These are phyloP conservation scores for Brachypalpus laphriformis DNA, from an alignment of 2,888 invertebrate species.

Conservation along the genomic window DNA sequence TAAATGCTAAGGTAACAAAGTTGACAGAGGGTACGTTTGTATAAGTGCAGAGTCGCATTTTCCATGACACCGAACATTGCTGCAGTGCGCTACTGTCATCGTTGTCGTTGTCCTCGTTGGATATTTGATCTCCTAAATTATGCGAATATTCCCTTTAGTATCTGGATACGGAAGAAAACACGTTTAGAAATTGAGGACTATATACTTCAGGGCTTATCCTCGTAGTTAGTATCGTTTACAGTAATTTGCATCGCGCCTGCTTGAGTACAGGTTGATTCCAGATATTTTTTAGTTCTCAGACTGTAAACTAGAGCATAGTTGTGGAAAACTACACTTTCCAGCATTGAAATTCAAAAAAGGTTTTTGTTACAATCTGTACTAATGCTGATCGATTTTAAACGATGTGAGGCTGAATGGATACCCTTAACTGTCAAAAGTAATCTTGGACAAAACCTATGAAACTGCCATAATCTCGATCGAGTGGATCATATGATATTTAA, in stretches of 20 bases:
- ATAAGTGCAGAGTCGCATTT: background rate
- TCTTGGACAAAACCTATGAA: no score
- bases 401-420: no score
- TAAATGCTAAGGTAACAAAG: background rate
- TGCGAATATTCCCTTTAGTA: background rate
- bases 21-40: background rate
- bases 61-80: background rate
- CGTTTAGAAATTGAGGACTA: slow-evolving; percentile 6
- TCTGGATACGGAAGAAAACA: background rate
- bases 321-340: no score
- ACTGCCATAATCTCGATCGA: no score
- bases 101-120: background rate
- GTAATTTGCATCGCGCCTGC: background rate
- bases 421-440: no score
- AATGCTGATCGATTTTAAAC: no score
- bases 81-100: background rate
- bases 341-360: no score
- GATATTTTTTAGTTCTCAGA: no score
- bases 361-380: no score
- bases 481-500: no score
- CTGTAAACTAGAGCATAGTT: no score
- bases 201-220: background rate
- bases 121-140: slow-evolving; percentile 1
- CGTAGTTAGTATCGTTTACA: background rate
- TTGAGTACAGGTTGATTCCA: background rate